Percentiles rank a stretch among this genome's conserved stretches.
Conservation (phyloP, 2,888 invertebrate genomes). For the Alloscopus bannaensis region DNA sequence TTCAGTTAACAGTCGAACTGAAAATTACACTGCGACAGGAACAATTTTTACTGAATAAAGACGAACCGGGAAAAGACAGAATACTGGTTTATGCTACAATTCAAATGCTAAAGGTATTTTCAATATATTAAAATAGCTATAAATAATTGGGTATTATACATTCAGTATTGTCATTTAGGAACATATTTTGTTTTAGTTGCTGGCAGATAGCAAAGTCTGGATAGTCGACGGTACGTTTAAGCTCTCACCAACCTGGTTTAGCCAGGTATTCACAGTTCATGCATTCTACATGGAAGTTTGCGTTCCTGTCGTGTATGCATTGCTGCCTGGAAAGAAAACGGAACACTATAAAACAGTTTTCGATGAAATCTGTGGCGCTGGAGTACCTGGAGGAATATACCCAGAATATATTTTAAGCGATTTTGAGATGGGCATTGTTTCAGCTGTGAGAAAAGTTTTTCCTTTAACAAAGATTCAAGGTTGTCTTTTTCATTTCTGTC, state of each 20-base stretch:
- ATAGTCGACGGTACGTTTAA: conserved; percentile 12
- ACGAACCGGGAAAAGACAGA: neutral
- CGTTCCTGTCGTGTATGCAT: neutral
- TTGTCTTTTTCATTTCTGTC: conserved; percentile 7
- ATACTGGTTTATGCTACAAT: neutral
- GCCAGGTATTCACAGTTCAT: conserved; percentile 14
- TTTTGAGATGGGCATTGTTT: conserved; percentile 10
- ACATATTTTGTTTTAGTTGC: conserved; percentile 3
- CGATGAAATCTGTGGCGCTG: no score
- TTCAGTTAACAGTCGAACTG: neutral
- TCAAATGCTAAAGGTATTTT: conserved; percentile 11
- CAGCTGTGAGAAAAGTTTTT: neutral
- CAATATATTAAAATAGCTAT: neutral
- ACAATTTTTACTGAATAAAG: neutral
- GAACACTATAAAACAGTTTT: no score
- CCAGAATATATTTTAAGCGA: no score
- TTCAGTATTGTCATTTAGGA: no score
- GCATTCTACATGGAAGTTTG: neutral
- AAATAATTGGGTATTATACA: neutral
- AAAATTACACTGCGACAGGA: neutral
- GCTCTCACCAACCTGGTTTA: neutral
- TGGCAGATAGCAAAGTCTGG: neutral
- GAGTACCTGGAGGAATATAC: no score
- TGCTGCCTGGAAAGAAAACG: no score
- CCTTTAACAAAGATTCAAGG: neutral